Percentiles rank a stretch among this genome's conserved stretches.
phyloP scores from a whole-genome alignment of 1,140 invertebrate species.

The Drosophila kikkawai region DNA sequence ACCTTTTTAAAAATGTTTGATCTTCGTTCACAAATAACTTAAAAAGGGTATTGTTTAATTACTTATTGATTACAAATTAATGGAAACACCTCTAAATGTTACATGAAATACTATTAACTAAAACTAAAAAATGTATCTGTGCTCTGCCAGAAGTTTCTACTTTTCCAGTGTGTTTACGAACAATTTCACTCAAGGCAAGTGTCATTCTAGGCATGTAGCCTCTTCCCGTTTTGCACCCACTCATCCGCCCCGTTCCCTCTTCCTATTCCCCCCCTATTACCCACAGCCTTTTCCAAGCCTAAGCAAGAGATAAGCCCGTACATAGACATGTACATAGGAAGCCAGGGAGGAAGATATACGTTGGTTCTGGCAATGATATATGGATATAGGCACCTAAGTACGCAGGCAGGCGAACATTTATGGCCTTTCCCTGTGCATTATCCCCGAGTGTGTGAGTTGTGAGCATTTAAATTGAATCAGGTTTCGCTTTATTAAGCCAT shows the following conservation, averaged over 20 bases:
- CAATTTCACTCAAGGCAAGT: background rate
- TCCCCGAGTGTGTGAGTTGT: constrained; percentile 1
- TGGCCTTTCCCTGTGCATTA: background rate
- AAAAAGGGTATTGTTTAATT: too few species aligned
- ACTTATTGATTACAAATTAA: background rate
- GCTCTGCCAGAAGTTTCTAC: background rate
- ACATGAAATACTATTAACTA: background rate
- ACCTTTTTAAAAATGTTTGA: too few species aligned
- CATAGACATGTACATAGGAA: background rate
- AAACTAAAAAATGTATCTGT: background rate
- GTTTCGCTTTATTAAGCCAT: background rate
- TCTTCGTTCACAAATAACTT: background rate
- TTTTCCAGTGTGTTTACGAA: background rate
- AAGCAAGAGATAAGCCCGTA: background rate
- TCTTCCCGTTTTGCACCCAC: background rate
- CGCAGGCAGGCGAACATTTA: constrained; percentile 8
- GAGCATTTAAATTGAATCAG: constrained; percentile 3
- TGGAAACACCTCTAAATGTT: background rate
- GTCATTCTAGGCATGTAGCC: background rate
- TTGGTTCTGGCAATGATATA: constrained; percentile 6
- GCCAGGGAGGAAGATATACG: background rate
- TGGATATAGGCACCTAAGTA: background rate
- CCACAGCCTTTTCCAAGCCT: background rate
- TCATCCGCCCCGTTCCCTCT: background rate
- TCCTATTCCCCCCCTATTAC: too few species aligned